Base-by-base conservation (phyloP, 1,140 invertebrate genomes). In the Drosophila ficusphila region DNA sequence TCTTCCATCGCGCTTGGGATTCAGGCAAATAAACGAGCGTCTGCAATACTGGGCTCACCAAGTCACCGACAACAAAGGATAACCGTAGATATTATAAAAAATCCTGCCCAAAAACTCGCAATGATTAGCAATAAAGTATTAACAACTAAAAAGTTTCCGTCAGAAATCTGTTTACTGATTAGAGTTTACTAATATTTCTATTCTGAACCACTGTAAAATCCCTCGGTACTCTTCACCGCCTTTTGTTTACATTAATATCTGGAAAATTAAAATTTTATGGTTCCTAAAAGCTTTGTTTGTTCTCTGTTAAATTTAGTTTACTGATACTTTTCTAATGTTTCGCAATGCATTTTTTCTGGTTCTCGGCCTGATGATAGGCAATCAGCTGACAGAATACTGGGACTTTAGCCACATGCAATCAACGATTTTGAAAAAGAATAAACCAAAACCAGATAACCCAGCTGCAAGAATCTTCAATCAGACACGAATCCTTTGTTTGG, bases 371-470 rank as follows among this genome's bases (percentile, higher is more conserved):
- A 54, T 54, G 16, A 23, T 54, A n/a, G 52, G 52, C 23, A 25
- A 42, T 14, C 52, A 16, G 19, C 23, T 39, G 11, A 54, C 52
- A 2, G 38, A 27, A 9, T 21, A n/a, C n/a, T n/a, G n/a, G n/a
- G n/a, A 42, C 2, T 4, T 54, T 4, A 23, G 23, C 23, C 42
- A 39, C 25, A 9, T 54, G 1, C 27, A 39, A 88, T 96, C 25
- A 94, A 94, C 44, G n/a, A n/a, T n/a, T n/a, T n/a, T n/a, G n/a
- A 25, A 12, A 2, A 27, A 4, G 2, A 12, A 9, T n/a, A n/a
- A n/a, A 4, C 16, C 3, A 14, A 3, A 21, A 5, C 19, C 12
- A 9, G 8, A 9, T 7, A 11, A 29, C 7, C 2, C 16, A 6
- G 2, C 0, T 5, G 12, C 8, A 4, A 27, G n/a, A 12, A 6